These are phyloP conservation scores for Micrasema minimum DNA, from an alignment of 1,140 invertebrate genomes.

Conservation along the genomic window DNA sequence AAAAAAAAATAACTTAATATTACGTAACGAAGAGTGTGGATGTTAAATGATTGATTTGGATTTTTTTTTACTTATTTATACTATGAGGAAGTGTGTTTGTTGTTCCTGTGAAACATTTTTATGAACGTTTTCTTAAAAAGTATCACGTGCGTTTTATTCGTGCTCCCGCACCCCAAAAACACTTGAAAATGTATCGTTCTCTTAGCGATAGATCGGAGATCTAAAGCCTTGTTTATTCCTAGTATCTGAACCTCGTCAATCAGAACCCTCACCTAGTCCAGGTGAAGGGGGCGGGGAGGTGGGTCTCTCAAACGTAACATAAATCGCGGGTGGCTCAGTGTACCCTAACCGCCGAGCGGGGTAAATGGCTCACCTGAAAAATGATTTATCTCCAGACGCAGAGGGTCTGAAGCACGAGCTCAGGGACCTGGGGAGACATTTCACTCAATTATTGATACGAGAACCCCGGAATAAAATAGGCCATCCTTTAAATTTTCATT, in stretches of 20 bases:
- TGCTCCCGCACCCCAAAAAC: not conserved
- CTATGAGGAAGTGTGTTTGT: no score
- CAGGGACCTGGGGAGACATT: slow-evolving; percentile 5
- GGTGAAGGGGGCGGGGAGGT: slow-evolving; percentile 2
- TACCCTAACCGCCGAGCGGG: slow-evolving; percentile 8
- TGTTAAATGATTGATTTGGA: no score
- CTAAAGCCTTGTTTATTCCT: slow-evolving; percentile 22
- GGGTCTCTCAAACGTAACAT: slow-evolving; percentile 31
- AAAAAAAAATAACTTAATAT: no score
- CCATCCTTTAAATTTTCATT: slow-evolving; percentile 4
- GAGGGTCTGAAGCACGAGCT: slow-evolving; percentile 8
- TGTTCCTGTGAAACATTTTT: no score
- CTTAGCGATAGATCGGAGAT: slow-evolving; percentile 8
- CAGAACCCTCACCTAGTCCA: not conserved
- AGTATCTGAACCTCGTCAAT: slow-evolving; percentile 3
- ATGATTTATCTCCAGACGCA: slow-evolving; percentile 24
- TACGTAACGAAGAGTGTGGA: no score
- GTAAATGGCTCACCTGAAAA: slow-evolving; percentile 34
- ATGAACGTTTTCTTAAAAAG: no score
- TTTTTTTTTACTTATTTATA: no score
- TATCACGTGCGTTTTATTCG: no score
- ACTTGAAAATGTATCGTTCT: slow-evolving; percentile 7
- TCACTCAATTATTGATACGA: slow-evolving; percentile 11
- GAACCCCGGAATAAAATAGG: slow-evolving; percentile 9
- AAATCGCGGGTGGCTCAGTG: slow-evolving; percentile 9